Evolutionary conservation across 1,140 invertebrate species (phyloP), one percentile per base, ranked within the genome.

Genomic region (Trachelipus rathkii): DNA sequence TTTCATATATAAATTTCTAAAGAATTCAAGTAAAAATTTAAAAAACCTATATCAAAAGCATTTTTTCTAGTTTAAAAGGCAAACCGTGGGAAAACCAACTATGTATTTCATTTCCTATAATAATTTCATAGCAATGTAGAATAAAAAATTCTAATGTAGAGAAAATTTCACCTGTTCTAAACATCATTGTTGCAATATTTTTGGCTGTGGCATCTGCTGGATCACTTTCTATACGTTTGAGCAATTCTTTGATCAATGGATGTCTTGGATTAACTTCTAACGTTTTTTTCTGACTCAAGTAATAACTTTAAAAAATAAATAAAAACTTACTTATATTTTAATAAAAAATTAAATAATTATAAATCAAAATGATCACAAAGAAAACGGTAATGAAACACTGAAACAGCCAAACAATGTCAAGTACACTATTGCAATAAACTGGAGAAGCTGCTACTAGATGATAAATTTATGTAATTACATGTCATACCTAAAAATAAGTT

Each of bases 241-340:
- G 86, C 67, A 99, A 86, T 85, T 99, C 95, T 81, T 92, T 92
- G 78, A 99, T 92, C 6, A 99, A 86, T 11, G 97, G 97, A 90
- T 99, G 98, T 50, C 95, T 88, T 19, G 97, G 96, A 87, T 99
- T 99, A 74, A 99, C 92, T 88, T 99, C 98, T 72, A 99, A 84
- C 21, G 93, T 96, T 86, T 99, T 99, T 89, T 98, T 99, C 86
- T 99, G 96, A 80, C 91, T 93, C 11, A 97, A 87, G 84, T 99
- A 98, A 85, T 96, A 97, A 68, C 88, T 89, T 79, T 15, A 84
- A 81, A 78, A 79, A 79, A 74, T 86, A 71, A 50, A 73, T 50
- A 50, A 53, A 79, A 24, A 21, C 13, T 45, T 8, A 44, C n/a
- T 15, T 15, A 71, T n/a, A 33, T 10, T 33, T 71, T 8, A 71